A percentile compares a stretch with the other conserved stretches of the same genome.
Conservation (phyloP, 2,888 invertebrate genomes). For the Thereva nobilitata region DNA sequence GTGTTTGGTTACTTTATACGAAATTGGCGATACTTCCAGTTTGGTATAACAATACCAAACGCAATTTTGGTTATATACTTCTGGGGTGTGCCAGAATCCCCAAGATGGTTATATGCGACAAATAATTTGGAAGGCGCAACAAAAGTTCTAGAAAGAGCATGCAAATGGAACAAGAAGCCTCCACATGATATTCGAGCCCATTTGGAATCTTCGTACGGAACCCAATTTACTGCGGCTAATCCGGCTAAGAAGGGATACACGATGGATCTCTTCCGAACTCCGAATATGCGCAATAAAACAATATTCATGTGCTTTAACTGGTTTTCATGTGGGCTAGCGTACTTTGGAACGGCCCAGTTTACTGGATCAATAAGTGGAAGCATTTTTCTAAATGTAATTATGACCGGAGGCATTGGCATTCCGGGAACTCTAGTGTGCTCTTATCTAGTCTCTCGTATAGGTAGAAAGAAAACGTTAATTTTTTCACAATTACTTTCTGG, state of each 20-base stretch:
- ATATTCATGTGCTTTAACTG: constrained; percentile 77
- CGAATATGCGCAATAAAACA: constrained; percentile 71
- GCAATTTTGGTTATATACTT: constrained; percentile 64
- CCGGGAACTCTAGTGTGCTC: constrained; percentile 70
- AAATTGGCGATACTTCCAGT: constrained; percentile 70
- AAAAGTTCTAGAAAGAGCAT: constrained; percentile 63
- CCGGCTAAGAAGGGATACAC: constrained; percentile 59
- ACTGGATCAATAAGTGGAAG: constrained; percentile 78
- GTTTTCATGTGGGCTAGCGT: constrained; percentile 83
- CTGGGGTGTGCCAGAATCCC: constrained; percentile 75
- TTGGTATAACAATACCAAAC: constrained; percentile 67
- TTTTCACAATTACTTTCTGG: constrained; percentile 66
- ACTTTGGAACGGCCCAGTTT: constrained; percentile 87
- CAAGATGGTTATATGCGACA: constrained; percentile 71
- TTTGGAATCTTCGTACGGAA: constrained; percentile 58
- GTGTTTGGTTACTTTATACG: constrained; percentile 67
- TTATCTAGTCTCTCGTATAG: constrained; percentile 67
- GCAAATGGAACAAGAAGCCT: constrained; percentile 61
- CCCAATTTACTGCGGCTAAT: constrained; percentile 55
- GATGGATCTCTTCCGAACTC: constrained; percentile 70
- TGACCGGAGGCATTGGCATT: constrained; percentile 72
- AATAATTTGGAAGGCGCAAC: constrained; percentile 66
- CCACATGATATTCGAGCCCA: constrained; percentile 59
- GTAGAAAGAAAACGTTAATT: constrained; percentile 69
- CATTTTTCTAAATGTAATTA: constrained; percentile 80